These are phyloP conservation scores for Potorous gilbertii DNA, from an alignment of 2,797 vertebrate genomes.

Conservation along the genomic window DNA sequence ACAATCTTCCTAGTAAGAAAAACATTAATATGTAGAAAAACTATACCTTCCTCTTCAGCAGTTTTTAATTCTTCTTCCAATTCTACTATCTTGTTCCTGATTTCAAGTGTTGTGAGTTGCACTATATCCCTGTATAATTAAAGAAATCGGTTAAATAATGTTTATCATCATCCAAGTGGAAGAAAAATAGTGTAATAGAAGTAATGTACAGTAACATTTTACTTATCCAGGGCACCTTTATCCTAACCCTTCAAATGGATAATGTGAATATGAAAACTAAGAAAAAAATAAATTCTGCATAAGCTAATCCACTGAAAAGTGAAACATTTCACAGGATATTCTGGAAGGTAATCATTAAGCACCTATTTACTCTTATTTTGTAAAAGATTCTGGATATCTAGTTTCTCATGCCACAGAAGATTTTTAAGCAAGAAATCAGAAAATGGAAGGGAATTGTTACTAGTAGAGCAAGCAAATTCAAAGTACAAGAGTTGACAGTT, in stretches of 20 bases:
- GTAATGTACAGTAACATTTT: neutral
- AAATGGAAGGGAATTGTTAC: neutral
- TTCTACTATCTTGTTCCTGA: slow-evolving; percentile 87
- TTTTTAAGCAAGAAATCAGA: neutral
- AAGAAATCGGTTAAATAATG: slow-evolving; percentile 62
- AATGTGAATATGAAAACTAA: slow-evolving; percentile 7
- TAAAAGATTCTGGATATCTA: neutral
- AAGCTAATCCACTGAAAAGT: neutral
- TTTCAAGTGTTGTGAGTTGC: slow-evolving; percentile 88
- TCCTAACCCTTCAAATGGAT: neutral
- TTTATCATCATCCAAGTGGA: slow-evolving; percentile 39
- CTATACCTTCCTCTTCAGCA: slow-evolving; percentile 88
- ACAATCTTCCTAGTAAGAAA: slow-evolving; percentile 13
- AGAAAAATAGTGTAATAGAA: slow-evolving; percentile 20
- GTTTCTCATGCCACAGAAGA: neutral
- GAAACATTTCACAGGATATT: neutral
- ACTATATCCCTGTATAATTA: slow-evolving; percentile 87
- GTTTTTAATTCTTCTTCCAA: slow-evolving; percentile 87
- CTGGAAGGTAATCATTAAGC: neutral
- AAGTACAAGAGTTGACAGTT: slow-evolving; percentile 7
- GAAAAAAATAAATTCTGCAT: neutral
- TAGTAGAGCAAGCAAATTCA: slow-evolving; percentile 1
- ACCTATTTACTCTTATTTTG: slow-evolving; percentile 6
- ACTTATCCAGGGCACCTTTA: neutral
- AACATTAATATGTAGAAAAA: slow-evolving; percentile 16